Base-by-base conservation (phyloP, 2,888 invertebrate species). In the Geophilus truncorum region DNA sequence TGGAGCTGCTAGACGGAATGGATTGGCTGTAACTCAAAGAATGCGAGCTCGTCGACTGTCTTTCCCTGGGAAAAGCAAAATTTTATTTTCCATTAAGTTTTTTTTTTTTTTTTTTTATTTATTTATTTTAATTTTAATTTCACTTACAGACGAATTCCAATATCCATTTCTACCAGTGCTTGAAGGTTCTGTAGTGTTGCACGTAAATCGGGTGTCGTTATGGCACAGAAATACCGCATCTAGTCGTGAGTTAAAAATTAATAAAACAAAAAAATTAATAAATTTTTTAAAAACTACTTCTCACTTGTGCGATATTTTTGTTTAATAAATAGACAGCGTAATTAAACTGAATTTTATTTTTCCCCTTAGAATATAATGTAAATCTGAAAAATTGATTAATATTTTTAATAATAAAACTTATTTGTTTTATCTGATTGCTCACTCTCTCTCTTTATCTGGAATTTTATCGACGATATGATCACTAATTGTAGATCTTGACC, bases 311-410 rank as follows among this genome's bases (percentile, higher is more conserved):
- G 82, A 98, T 93, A 86, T 98, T 96, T 88, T 96, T 97, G 88
- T 97, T 97, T 34, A 98, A 88, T 15, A 97, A 89, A 86, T 94
- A 97, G 82, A 97, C 93, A 4, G 93, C 97, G 87, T 97, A 97
- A 82, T 94, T 92, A 86, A 96, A 95, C 83, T 93, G 90, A 9
- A 93, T 90, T 82, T 91, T 90, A 85, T 94, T 93, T 84, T 93
- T 93, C 62, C 93, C 92, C 84, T 92, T 91, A 0, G 92, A 91
- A 87, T 92, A 95, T 15, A 97, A 88, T 0, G 96, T 95, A 86
- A 96, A 95, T 85, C 96, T 96, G 87, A 75, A 28, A 28, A n/a
- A 7, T 15, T 12, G 4, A n/a, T 51, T 21, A 18, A 2, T 80
- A 30, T 23, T 77, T 77, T 34, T n/a, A 18, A n/a, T 77, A 0